Base-by-base conservation (phyloP, 2,113 vertebrate genomes). In the Calidris pygmaea region DNA sequence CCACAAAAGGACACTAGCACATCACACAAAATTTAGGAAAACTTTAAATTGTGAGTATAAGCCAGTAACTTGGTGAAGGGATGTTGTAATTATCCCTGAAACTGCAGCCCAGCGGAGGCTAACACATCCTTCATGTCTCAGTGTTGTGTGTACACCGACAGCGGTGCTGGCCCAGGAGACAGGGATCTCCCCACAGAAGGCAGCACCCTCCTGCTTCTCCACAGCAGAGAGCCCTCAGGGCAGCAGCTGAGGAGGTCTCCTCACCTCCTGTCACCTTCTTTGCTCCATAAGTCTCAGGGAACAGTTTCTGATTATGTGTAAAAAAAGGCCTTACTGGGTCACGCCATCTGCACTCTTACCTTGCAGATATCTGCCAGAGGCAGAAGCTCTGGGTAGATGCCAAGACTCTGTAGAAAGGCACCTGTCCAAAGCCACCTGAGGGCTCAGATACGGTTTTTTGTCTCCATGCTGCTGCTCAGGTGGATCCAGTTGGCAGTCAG, bases 351-450 rank as follows among this genome's bases (percentile, higher is more conserved):
- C 1, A 0, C 4, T 67, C 4, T 82, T 12, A 17, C 15, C 12
- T 76, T 79, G 26, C 29, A 85, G 29, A 24, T 21, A 11, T 20
- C 50, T 1, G 0, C 15, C 5, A 5, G 29, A 26, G 34, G 20
- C 43, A 86, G 62, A 14, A 84, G 35, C 43, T 41, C 20, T 14
- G 60, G 56, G 26, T 53, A 32, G 37, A 34, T 2, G 8, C 21
- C 47, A 72, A 12, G 23, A 8, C 16, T 27, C 6, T 0, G 1
- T 23, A 24, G 48, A 89, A 45, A 22, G 19, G 22, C 34, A 20
- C 2, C 1, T 12, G 34, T 48, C 17, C 72, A 63, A 47, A 87
- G 32, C 1, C 30, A 63, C 12, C 3, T 2, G 0, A 75, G 29
- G 27, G 12, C 56, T 70, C 60, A 24, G 16, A 45, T 48, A 32